phyloP scores from a whole-genome alignment of 2,797 vertebrate species.

The Amazona ochrocephala region DNA sequence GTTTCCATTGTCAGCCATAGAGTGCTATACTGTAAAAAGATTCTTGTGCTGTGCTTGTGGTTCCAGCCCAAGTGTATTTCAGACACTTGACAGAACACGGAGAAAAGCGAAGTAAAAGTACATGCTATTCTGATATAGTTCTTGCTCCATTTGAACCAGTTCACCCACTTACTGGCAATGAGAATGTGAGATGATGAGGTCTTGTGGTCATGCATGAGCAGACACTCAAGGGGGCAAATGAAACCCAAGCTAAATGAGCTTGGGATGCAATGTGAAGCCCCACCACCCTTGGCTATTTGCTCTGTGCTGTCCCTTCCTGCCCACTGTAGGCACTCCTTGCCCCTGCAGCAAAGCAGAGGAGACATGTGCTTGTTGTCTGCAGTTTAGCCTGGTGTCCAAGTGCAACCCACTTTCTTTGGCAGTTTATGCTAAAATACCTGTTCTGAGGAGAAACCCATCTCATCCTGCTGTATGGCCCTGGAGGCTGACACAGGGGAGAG shows the following conservation, averaged over 20 bases:
- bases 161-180: not conserved
- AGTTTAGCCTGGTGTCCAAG: not conserved
- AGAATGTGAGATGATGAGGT: not conserved
- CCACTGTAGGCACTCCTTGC: not conserved
- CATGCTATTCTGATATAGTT: not conserved
- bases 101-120: not conserved
- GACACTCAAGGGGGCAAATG: not conserved
- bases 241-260: not conserved
- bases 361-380: too few species aligned
- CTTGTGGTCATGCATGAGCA: not conserved
- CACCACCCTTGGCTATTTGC: not conserved
- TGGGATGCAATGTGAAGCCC: rapidly evolving
- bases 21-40: not conserved
- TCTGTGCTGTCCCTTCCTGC: not conserved
- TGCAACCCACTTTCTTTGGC: not conserved
- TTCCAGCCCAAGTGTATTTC: not conserved
- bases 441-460: not conserved
- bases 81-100: not conserved
- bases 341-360: not conserved
- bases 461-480: not conserved
- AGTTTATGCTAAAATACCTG: not conserved
- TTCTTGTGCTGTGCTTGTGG: not conserved
- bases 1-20: not conserved
- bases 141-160: not conserved
- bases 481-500: not conserved